Base-by-base conservation (phyloP, 2,113 vertebrate species). In the Oenanthe oenanthe region DNA sequence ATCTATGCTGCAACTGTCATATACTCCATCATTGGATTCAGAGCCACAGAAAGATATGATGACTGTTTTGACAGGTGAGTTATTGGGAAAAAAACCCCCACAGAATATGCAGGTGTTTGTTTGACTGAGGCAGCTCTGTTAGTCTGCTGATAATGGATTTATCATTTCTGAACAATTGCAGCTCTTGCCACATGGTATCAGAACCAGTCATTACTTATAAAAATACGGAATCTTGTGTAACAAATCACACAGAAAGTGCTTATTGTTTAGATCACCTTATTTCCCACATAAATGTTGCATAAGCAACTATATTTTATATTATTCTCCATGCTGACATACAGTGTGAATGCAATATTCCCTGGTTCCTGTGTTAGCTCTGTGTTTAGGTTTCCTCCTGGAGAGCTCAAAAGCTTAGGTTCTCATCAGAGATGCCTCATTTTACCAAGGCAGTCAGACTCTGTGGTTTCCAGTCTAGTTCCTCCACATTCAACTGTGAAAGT, bases 1-100 rank as follows among this genome's bases (percentile, higher is more conserved):
- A 87, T 99, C 67, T 99, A 98, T 10, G 98, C 99, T 0, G 99
- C 99, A 19, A 99, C 98, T 0, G 99, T 99, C 50, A 98, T 99
- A 82, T 99, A 99, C 66, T 99, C 99, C 85, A 99, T 99, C 97
- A 99, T 99, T 6, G 99, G 99, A 77, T 99, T 99, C 98, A 98
- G 99, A 10, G 99, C 99, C 88, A 99, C 98, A 0, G 89, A 99
- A 72, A 98, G 97, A 73, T 99, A 91, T 2, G 99, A 99, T 2
- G 98, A 98, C 51, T 99, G 99, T 57, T 63, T 99, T 26, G 84
- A 72, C 83, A 94, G 32, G 99, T 99, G 98, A 92, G 97, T 89
- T 53, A 48, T 5, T 50, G 34, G 7, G 32, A 29, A 85, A 22
- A 14, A 85, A 9, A 20, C 17, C 0, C 13, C 5, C 26, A 42